These are phyloP conservation scores for Lampropteryx suffumata DNA, from an alignment of 2,888 invertebrate genomes.

Conservation along the genomic window DNA sequence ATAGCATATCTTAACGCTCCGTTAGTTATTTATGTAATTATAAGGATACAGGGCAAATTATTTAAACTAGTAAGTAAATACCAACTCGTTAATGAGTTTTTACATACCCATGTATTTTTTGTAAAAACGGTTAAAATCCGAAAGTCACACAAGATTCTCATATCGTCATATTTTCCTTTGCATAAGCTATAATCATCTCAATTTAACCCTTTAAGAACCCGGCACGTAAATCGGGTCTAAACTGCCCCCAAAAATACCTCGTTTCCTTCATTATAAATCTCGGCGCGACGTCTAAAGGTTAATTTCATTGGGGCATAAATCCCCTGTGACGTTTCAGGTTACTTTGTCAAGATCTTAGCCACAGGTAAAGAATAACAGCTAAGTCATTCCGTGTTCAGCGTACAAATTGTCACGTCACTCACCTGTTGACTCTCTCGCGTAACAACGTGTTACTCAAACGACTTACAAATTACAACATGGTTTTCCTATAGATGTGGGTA, in stretches of 20 bases:
- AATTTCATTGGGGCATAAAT: conserved; percentile 74
- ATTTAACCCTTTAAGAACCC: conserved; percentile 31
- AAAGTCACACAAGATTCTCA: too few species aligned
- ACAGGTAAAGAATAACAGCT: conserved; percentile 8
- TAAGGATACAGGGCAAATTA: too few species aligned
- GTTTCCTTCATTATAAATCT: conserved; percentile 74
- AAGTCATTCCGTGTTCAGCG: not conserved
- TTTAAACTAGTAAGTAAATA: not conserved
- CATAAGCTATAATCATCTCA: conserved; percentile 9
- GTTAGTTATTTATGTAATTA: too few species aligned
- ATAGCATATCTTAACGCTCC: too few species aligned
- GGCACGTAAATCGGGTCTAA: conserved; percentile 45
- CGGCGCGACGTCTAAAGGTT: conserved; percentile 65
- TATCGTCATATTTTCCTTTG: not conserved
- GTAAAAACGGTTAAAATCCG: too few species aligned
- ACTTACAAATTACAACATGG: too few species aligned
- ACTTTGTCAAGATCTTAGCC: conserved; percentile 30
- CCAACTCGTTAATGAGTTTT: not conserved
- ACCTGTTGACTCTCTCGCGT: not conserved
- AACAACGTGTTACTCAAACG: too few species aligned
- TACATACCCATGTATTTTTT: not conserved
- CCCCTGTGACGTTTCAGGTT: conserved; percentile 46
- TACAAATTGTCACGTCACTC: not conserved
- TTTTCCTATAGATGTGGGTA: too few species aligned
- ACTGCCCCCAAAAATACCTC: conserved; percentile 65